Conservation (phyloP, 2,888 invertebrate species). For the Mythimna loreyi region DNA sequence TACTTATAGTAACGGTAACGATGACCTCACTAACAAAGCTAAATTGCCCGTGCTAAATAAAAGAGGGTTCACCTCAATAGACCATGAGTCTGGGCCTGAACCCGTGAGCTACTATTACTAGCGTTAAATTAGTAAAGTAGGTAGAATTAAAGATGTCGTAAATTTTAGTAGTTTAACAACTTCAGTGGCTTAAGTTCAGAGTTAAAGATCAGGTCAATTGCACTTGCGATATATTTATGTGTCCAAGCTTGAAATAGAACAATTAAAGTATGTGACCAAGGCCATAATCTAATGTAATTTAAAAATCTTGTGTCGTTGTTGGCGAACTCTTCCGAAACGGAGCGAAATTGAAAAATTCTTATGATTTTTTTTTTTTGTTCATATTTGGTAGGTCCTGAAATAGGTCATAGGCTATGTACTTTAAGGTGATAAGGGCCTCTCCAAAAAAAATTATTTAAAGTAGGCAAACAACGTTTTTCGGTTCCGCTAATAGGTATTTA, state of each 20-base stretch:
- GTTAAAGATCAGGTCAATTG: conserved; percentile 9
- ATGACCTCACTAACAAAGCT: conserved; percentile 64
- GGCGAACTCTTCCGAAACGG: too few relatives aligned
- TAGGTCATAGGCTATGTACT: too few relatives aligned
- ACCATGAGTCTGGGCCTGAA: conserved; percentile 40
- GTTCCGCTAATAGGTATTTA: too few relatives aligned
- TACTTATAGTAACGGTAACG: conserved; percentile 40
- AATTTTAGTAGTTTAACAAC: neutral
- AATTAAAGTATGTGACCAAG: neutral
- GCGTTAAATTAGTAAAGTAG: conserved; percentile 31
- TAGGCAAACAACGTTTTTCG: too few relatives aligned
- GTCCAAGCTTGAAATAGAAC: conserved; percentile 2
- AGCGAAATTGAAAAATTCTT: too few relatives aligned
- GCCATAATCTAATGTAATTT: too few relatives aligned
- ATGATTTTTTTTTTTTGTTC: too few relatives aligned
- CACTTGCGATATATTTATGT: neutral
- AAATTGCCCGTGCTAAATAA: conserved; percentile 64
- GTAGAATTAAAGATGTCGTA: conserved; percentile 16
- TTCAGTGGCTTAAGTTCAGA: neutral
- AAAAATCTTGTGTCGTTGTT: too few relatives aligned
- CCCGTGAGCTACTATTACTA: conserved; percentile 35
- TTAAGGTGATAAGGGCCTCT: too few relatives aligned
- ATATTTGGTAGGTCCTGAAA: too few relatives aligned
- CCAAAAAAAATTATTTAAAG: too few relatives aligned
- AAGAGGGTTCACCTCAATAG: conserved; percentile 59